Conservation (phyloP, 2,113 vertebrate species). For the Sinocyclocheilus anshuiensis region DNA sequence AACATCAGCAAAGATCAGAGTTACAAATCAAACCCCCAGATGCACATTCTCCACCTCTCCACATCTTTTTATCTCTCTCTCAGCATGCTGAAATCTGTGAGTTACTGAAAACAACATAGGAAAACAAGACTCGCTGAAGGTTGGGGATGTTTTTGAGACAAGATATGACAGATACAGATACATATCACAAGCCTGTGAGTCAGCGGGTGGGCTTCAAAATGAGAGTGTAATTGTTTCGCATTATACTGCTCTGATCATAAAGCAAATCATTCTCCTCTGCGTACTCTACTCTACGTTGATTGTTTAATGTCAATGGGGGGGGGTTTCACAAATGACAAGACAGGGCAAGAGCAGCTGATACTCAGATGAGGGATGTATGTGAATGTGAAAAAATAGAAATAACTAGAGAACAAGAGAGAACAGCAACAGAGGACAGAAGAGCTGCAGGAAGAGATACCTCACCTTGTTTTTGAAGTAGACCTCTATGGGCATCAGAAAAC, state of each 20-base stretch:
- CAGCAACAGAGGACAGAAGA: neutral
- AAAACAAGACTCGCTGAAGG: neutral
- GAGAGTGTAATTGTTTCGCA: conserved; percentile 7
- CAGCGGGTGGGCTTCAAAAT: conserved; percentile 1
- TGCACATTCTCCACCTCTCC: neutral
- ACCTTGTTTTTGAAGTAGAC: conserved; percentile 99
- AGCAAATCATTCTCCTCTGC: neutral
- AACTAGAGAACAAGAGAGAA: neutral
- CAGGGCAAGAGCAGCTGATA: conserved; percentile 13
- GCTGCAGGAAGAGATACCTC: conserved; percentile 47
- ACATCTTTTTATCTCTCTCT: neutral
- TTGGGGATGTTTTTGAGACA: conserved; percentile 12
- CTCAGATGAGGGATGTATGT: neutral
- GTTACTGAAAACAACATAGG: neutral
- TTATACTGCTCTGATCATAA: conserved; percentile 19
- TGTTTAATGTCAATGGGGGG: neutral
- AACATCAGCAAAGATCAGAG: conserved; percentile 8
- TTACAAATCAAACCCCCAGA: conserved; percentile 6
- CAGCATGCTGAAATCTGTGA: neutral
- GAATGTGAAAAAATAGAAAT: neutral
- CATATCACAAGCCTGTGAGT: neutral
- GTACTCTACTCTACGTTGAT: neutral
- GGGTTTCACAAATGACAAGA: conserved; percentile 10
- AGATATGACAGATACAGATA: conserved; percentile 8
- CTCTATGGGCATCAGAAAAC: conserved; percentile 99